Conservation (phyloP, 2,113 vertebrate species). For the Puma concolor region DNA sequence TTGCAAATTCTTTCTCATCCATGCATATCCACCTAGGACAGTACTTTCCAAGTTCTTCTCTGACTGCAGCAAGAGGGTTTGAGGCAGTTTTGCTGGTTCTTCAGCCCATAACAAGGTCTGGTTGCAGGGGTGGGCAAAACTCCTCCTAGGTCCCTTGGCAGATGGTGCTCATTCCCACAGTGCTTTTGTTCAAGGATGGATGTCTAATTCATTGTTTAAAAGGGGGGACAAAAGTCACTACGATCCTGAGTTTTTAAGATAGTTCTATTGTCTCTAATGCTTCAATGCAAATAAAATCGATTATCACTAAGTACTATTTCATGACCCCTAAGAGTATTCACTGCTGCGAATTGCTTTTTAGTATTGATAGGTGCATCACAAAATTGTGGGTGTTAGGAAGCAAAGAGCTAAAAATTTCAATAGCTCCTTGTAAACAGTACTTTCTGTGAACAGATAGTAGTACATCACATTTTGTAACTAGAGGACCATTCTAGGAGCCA, state of each 20-base stretch:
- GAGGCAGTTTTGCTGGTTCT: background rate
- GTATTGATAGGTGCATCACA: background rate
- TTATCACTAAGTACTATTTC: background rate
- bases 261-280: background rate
- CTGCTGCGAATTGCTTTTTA: background rate
- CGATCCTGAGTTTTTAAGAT: background rate
- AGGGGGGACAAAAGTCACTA: background rate
- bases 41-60: background rate
- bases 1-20: background rate
- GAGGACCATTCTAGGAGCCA: background rate
- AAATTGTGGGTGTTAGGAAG: background rate
- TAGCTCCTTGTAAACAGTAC: background rate
- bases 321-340: background rate
- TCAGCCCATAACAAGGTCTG: background rate
- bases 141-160: background rate
- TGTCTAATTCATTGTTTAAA: background rate
- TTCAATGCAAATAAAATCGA: background rate
- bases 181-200: background rate
- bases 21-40: background rate
- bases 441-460: background rate
- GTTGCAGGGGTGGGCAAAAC: background rate
- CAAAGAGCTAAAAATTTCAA: background rate
- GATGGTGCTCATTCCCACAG: background rate
- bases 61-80: background rate
- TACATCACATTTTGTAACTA: background rate